Evolutionary conservation across 2,888 invertebrate genomes (phyloP).

Genomic region (Nasonovia ribisnigri): DNA sequence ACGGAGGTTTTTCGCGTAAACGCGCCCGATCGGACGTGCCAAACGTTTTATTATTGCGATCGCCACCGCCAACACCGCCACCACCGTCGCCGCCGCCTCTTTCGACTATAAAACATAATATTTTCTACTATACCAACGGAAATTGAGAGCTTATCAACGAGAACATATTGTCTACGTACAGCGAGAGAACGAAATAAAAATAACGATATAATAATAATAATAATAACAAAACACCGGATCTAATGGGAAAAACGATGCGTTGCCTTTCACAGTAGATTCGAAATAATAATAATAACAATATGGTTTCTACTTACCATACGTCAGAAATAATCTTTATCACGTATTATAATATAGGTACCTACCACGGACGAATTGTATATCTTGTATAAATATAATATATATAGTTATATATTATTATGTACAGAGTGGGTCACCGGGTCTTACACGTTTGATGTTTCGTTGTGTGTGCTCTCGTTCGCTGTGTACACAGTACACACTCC

Average conservation of each 20-base stretch:
- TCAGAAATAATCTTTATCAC: too few relatives aligned
- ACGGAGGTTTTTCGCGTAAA: conserved; percentile 19
- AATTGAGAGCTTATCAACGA: not conserved
- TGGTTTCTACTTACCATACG: not conserved
- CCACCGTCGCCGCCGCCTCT: not conserved
- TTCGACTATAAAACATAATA: not conserved
- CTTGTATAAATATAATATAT: not conserved
- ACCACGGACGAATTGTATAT: not conserved
- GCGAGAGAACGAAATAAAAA: not conserved
- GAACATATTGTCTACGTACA: not conserved
- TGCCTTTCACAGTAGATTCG: not conserved
- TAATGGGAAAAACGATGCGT: not conserved
- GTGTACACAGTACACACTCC: not conserved
- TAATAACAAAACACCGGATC: not conserved
- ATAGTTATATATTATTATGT: not conserved
- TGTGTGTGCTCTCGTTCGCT: not conserved
- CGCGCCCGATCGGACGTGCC: conserved; percentile 12
- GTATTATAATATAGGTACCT: too few relatives aligned
- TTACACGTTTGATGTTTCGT: not conserved
- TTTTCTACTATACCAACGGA: not conserved
- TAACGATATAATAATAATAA: too few relatives aligned
- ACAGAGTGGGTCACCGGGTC: accelerated
- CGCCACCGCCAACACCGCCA: not conserved
- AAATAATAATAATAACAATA: not conserved
- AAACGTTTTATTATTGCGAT: conserved; percentile 7